phyloP scores from a whole-genome alignment of 2,797 vertebrate species.

The Thunnus albacares region DNA sequence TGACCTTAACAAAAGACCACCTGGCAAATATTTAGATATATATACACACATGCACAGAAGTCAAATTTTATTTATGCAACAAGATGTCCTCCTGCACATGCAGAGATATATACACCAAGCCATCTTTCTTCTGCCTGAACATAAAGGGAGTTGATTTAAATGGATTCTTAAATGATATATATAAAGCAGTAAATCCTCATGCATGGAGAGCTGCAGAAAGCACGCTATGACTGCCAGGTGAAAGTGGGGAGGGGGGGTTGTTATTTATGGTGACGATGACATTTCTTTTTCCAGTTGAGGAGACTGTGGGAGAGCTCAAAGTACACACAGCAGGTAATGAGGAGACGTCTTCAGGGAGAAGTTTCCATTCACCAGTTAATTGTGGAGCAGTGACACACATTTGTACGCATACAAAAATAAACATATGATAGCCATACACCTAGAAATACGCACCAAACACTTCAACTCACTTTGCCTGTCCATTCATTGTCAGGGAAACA shows the following conservation, averaged over 20 bases:
- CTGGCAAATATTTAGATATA: slow-evolving; percentile 20
- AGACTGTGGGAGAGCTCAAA: slow-evolving; percentile 47
- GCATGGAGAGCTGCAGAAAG: slow-evolving; percentile 49
- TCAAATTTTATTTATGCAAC: slow-evolving; percentile 47
- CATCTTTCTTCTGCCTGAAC: slow-evolving; percentile 53
- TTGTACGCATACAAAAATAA: slow-evolving; percentile 23
- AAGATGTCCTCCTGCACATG: slow-evolving; percentile 18
- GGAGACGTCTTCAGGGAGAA: slow-evolving; percentile 63
- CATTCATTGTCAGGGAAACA: slow-evolving; percentile 16
- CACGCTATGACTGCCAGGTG: slow-evolving; percentile 49
- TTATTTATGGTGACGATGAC: slow-evolving; percentile 76
- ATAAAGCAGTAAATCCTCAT: slow-evolving; percentile 71
- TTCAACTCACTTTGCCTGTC: not conserved
- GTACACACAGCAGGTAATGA: slow-evolving; percentile 63
- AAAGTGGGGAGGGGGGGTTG: slow-evolving; percentile 39
- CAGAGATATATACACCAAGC: slow-evolving; percentile 33
- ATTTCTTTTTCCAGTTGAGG: slow-evolving; percentile 69
- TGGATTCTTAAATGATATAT: slow-evolving; percentile 70
- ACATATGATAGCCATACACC: not conserved
- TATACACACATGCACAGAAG: not conserved
- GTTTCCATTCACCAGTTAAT: slow-evolving; percentile 63
- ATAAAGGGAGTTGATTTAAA: slow-evolving; percentile 68
- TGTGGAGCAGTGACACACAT: slow-evolving; percentile 57
- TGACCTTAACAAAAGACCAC: slow-evolving; percentile 26
- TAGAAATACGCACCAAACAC: not conserved